Evolutionary conservation across 2,888 invertebrate species (phyloP), one percentile per base, ranked within the genome.

Genomic region (Stenodera caucasica): DNA sequence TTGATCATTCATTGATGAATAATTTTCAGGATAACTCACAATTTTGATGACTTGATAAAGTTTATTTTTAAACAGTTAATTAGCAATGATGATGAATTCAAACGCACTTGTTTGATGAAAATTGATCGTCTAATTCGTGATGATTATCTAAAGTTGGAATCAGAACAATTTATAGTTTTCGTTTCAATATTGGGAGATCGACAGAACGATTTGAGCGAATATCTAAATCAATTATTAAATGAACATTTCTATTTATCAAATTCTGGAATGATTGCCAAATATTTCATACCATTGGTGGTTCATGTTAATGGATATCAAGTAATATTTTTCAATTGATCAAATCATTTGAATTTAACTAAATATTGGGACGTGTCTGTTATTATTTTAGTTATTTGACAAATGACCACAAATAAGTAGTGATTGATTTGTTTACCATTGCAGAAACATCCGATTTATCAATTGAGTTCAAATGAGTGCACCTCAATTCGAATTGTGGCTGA

Each of bases 81-180:
- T 9, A 18, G 32, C 7, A 60, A 57, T 14, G 60, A 63, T 33
- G 29, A n/a, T n/a, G 60, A 60, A 14, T 63, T 63, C n/a, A 63
- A 60, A 49, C 49, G 49, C 21, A 63, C 60, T 3, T 63, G 63
- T 51, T 30, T 63, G 15, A 9, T 54, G 18, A 63, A 63, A 60
- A 57, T 63, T 14, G 63, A 63, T 55, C 57, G 60, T 51, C 52
- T 63, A 29, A 60, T 63, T 11, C 26, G 63, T 51, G 63, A 63
- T 37, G 63, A 63, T 51, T 63, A 60, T 52, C 52, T 63, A 30
- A 63, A 63, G 29, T 18, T 63, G 14, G 60, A 63, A 6, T 57
- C 60, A 32, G 30, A 50, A 37, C 60, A 63, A 26, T 63, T 55
- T 50, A 21, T 60, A 8, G 30, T 60, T 40, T 55, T 63, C 18